phyloP scores from a whole-genome alignment of 2,888 invertebrate species.

The Yponomeuta evonymella region DNA sequence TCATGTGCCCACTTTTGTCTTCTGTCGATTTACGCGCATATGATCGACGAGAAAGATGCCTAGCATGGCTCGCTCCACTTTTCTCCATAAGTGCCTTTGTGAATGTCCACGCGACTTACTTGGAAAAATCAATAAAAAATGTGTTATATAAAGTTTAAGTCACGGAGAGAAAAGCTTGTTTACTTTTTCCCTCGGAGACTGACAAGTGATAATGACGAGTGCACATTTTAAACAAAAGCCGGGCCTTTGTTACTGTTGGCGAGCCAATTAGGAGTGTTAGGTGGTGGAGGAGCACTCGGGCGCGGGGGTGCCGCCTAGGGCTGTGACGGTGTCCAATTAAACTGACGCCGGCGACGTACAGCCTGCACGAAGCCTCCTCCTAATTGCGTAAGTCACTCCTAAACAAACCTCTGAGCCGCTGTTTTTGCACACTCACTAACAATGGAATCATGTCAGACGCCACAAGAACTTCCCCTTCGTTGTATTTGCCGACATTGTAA shows the following conservation, averaged over 20 bases:
- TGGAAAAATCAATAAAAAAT: too few relatives aligned
- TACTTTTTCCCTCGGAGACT: not conserved
- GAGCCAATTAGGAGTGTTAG: conserved; percentile 71
- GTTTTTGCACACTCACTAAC: conserved; percentile 63
- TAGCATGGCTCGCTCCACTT: too few relatives aligned
- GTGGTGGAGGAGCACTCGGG: conserved; percentile 30
- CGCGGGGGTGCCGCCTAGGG: conserved; percentile 33
- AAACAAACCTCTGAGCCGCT: conserved; percentile 54
- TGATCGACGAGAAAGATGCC: too few relatives aligned
- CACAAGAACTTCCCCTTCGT: conserved; percentile 62
- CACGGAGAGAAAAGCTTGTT: too few relatives aligned
- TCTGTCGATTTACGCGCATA: too few relatives aligned
- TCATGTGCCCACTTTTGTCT: too few relatives aligned
- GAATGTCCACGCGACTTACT: too few relatives aligned
- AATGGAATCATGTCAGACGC: conserved; percentile 68
- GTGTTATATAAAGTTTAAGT: too few relatives aligned
- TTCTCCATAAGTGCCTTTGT: too few relatives aligned
- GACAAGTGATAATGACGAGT: conserved; percentile 51
- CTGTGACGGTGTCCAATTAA: conserved; percentile 60
- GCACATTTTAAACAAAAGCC: conserved; percentile 30
- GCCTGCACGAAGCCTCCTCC: conserved; percentile 43
- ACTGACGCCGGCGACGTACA: conserved; percentile 43
- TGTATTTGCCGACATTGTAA: conserved; percentile 40
- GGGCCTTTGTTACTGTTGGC: conserved; percentile 48
- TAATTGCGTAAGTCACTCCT: conserved; percentile 71